Base-by-base conservation (phyloP, 2,797 vertebrate genomes). In the Sardinella longiceps region DNA sequence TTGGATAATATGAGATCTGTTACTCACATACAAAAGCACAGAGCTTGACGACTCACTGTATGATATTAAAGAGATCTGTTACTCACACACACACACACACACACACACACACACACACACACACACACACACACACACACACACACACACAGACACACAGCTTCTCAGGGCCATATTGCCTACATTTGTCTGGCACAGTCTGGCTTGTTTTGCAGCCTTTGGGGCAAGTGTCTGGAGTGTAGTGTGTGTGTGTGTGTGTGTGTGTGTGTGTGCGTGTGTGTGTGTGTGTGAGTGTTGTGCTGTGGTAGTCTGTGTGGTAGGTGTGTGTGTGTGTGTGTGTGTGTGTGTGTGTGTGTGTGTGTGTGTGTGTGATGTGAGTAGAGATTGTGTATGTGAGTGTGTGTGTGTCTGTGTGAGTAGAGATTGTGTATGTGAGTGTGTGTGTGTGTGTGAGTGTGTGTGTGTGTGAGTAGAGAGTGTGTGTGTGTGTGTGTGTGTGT, bases 61-160 rank as follows among this genome's bases (percentile, higher is more conserved):
- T 33, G 30, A 70, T 70, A 70, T 70, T 70, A 70, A 70, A 70
- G 63, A 2, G 14, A 70, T 37, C 63, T 70, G 30, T 70, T 70
- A 37, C 30, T 4, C 63, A n/a, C n/a, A n/a, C n/a, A n/a, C n/a
- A n/a, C n/a, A n/a, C 43, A 43, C 43, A 43, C 43, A 43, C 43
- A 43, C 43, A 43, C 43, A 53, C 51, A 5, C 18, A 2, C 58
- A 2, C 58, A 20, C 58, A 58, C 10, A 58, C 20, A 10, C 56
- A 9, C 56, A 9, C 56, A 58, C n/a, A 23, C 56, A 58, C 56
- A 9, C 56, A 58, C n/a, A 23, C 56, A 58, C 51, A 56, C 51
- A 56, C 20, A 56, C 51, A 56, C 58, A 9, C n/a, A n/a, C n/a
- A n/a, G n/a, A n/a, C n/a, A n/a, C n/a, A n/a, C n/a, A n/a, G n/a